A percentile compares a stretch with the other conserved stretches of the same genome.
Conservation (phyloP, 2,888 invertebrate genomes). For the Amphipoea oculea region DNA sequence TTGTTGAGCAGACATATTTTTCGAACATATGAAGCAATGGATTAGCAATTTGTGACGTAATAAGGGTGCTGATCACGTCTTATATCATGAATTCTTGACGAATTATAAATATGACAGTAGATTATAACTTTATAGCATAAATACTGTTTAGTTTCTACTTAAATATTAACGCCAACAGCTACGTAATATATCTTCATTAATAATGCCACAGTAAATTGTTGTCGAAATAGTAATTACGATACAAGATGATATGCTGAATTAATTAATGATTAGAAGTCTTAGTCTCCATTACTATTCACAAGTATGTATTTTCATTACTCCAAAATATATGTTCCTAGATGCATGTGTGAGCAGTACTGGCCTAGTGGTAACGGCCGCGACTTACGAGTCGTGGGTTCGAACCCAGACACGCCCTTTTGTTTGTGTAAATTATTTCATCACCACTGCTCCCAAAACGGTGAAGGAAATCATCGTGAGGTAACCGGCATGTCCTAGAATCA, state of each 20-base stretch:
- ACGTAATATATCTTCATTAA: constrained; percentile 56
- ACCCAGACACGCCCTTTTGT: too few species aligned
- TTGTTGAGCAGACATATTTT: too few species aligned
- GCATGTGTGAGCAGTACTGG: too few species aligned
- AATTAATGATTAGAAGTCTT: constrained; percentile 46
- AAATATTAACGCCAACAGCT: constrained; percentile 47
- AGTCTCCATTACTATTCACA: neutral
- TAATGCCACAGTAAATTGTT: constrained; percentile 34
- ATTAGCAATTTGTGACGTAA: too few species aligned
- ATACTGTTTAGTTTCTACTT: constrained; percentile 9
- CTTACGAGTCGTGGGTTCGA: too few species aligned
- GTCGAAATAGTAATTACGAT: constrained; percentile 25
- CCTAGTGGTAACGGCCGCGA: too few species aligned
- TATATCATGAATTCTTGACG: constrained; percentile 1
- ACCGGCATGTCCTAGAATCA: too few species aligned
- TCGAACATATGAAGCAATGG: too few species aligned
- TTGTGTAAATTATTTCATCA: too few species aligned
- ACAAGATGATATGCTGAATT: constrained; percentile 28
- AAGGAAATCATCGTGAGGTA: too few species aligned
- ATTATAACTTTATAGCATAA: constrained; percentile 1
- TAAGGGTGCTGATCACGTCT: neutral
- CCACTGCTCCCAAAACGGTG: too few species aligned
- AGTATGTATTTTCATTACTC: neutral
- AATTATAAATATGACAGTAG: constrained; percentile 20
- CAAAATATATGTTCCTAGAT: neutral